A percentile compares a stretch with the other conserved stretches of the same genome.
phyloP scores from a whole-genome alignment of 1,140 invertebrate species.

The Palaemon carinicauda region DNA sequence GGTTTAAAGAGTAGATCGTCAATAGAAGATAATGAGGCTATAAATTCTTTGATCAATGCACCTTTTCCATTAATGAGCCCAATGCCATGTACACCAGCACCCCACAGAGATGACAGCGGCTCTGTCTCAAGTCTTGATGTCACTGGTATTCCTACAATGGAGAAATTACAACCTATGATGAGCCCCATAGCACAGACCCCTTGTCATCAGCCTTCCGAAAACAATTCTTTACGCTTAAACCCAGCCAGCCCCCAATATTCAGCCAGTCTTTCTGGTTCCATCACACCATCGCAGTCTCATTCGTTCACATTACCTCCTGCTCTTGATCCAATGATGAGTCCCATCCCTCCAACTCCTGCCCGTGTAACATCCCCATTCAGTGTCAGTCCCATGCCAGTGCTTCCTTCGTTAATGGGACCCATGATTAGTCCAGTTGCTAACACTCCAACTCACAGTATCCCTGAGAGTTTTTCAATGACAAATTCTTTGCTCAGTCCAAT shows the following conservation, averaged over 20 bases:
- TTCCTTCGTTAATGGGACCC: slow-evolving; percentile 30
- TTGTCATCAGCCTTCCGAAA: not conserved
- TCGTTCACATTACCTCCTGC: slow-evolving; percentile 24
- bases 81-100: slow-evolving; percentile 41
- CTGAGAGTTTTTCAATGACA: slow-evolving; percentile 17
- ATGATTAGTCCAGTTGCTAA: slow-evolving; percentile 26
- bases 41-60: slow-evolving; percentile 14
- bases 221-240: not conserved
- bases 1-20: not conserved
- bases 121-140: not conserved
- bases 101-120: slow-evolving; percentile 25
- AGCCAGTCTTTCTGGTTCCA: not conserved
- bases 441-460: slow-evolving; percentile 23
- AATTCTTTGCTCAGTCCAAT: slow-evolving; percentile 20
- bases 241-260: slow-evolving; percentile 25
- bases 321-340: slow-evolving; percentile 40
- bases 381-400: slow-evolving; percentile 40
- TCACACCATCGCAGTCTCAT: not conserved
- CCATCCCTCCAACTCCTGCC: slow-evolving; percentile 42
- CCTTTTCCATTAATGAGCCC: slow-evolving; percentile 48
- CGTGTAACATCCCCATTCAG: not conserved
- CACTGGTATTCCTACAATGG: slow-evolving; percentile 13
- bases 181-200: slow-evolving; percentile 47
- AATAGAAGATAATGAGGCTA: not conserved
- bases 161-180: slow-evolving; percentile 21